These are phyloP conservation scores for Meiosimyza decipiens DNA, from an alignment of 2,888 invertebrate genomes.

Conservation along the genomic window DNA sequence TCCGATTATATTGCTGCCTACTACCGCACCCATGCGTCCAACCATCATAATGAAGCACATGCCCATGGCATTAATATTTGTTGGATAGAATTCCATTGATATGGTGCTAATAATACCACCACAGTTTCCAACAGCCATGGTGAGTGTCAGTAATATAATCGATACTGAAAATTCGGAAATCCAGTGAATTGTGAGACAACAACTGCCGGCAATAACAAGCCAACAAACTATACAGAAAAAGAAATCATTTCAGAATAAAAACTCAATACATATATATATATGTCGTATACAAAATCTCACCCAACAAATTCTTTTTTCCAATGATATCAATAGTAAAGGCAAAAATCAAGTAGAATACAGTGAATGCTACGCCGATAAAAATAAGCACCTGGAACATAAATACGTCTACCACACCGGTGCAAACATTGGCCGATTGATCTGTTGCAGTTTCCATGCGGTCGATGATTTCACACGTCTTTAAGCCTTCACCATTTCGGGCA, in stretches of 20 bases:
- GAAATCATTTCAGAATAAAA: neutral
- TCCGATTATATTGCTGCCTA: constrained; percentile 61
- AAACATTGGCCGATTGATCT: constrained; percentile 51
- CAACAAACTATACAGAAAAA: constrained; percentile 52
- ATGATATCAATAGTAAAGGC: constrained; percentile 71
- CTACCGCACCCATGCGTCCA: constrained; percentile 62
- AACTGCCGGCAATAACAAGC: constrained; percentile 69
- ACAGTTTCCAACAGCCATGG: constrained; percentile 71
- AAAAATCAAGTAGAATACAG: constrained; percentile 74
- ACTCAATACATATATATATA: neutral
- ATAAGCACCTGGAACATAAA: constrained; percentile 75
- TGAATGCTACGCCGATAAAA: constrained; percentile 74
- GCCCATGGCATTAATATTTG: constrained; percentile 68
- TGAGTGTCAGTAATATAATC: constrained; percentile 71
- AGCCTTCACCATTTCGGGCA: constrained; percentile 59
- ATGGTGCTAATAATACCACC: constrained; percentile 72
- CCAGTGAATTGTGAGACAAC: constrained; percentile 73
- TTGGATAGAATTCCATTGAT: constrained; percentile 72
- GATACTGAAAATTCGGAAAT: constrained; percentile 71
- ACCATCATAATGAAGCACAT: constrained; percentile 65
- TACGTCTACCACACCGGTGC: constrained; percentile 71
- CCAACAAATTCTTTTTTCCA: constrained; percentile 72
- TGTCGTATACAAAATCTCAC: constrained; percentile 54
- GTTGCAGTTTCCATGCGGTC: constrained; percentile 39
- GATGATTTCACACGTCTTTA: constrained; percentile 56